Evolutionary conservation across 2,888 invertebrate genomes (phyloP).

Genomic region (Steinernema scapterisci): DNA sequence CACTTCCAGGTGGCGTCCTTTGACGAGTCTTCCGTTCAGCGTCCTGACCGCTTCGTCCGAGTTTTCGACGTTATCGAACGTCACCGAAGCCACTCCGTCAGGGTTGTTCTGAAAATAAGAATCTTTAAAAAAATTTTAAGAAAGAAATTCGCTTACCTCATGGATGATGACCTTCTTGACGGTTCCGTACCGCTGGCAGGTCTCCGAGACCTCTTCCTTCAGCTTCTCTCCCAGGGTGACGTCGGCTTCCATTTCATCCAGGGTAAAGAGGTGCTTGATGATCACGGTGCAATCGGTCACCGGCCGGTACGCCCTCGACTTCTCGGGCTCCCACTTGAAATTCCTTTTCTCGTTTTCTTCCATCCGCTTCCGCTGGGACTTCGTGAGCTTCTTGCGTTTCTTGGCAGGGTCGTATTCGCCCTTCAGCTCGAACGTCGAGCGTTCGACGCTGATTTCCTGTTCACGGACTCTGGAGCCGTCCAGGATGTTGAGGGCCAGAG

Average conservation of each 20-base stretch:
- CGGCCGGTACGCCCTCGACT: slow-evolving; percentile 81
- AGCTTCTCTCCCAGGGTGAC: slow-evolving; percentile 80
- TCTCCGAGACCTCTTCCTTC: slow-evolving; percentile 85
- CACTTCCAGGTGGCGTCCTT: slow-evolving; percentile 82
- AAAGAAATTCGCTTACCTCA: slow-evolving; percentile 74
- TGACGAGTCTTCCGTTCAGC: slow-evolving; percentile 88
- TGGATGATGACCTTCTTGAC: slow-evolving; percentile 87
- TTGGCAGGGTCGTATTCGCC: slow-evolving; percentile 82
- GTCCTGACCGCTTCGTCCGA: slow-evolving; percentile 87
- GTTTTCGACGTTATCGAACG: slow-evolving; percentile 85
- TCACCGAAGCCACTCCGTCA: slow-evolving; percentile 90
- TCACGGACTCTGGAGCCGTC: slow-evolving; percentile 85
- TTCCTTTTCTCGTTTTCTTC: slow-evolving; percentile 88
- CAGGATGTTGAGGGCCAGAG: slow-evolving; percentile 83
- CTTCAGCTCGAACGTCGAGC: slow-evolving; percentile 91
- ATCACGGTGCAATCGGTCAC: slow-evolving; percentile 90
- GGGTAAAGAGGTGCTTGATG: slow-evolving; percentile 88
- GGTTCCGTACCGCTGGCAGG: slow-evolving; percentile 86
- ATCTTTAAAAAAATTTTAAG: not conserved
- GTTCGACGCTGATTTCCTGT: slow-evolving; percentile 83
- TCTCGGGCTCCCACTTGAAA: slow-evolving; percentile 95
- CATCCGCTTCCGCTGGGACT: slow-evolving; percentile 80
- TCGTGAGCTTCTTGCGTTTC: slow-evolving; percentile 82
- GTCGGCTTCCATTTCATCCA: slow-evolving; percentile 85
- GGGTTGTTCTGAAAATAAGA: slow-evolving; percentile 75